Percentiles rank a stretch among this genome's conserved stretches.
Evolutionary conservation across 2,888 invertebrate species (phyloP).

Genomic region (Epirrita christyi): DNA sequence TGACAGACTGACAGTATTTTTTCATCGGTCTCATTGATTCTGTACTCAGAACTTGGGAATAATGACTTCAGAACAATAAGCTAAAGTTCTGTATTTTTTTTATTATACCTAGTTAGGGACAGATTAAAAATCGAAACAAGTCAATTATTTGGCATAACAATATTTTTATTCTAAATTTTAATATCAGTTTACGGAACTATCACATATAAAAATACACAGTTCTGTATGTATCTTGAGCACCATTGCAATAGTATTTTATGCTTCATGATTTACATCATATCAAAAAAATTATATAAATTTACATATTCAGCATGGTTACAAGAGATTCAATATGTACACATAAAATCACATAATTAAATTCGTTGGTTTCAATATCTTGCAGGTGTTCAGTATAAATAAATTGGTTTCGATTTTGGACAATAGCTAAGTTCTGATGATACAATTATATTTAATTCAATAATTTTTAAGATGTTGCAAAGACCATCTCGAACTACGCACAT

Average conservation of each 20-base stretch:
- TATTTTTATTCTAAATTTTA: constrained; percentile 10
- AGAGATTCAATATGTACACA: background rate
- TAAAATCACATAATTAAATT: background rate
- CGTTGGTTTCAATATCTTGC: background rate
- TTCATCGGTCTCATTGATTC: no score
- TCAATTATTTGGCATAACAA: background rate
- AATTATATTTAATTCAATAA: no score
- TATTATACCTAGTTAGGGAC: background rate
- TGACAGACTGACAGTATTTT: no score
- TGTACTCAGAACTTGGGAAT: background rate
- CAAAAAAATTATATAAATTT: no score
- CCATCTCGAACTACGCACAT: no score
- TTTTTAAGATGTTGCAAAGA: no score
- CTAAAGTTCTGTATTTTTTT: no score
- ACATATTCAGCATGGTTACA: background rate
- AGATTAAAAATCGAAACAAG: background rate
- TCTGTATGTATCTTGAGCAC: constrained; percentile 2
- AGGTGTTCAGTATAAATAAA: background rate
- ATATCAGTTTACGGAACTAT: constrained; percentile 5
- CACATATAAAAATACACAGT: constrained; percentile 8
- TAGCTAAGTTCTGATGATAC: no score
- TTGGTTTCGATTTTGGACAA: no score
- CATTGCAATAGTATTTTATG: background rate
- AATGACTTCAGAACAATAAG: background rate
- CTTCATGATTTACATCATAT: no score